phyloP scores from a whole-genome alignment of 2,113 vertebrate genomes.

The Nipponia nippon region DNA sequence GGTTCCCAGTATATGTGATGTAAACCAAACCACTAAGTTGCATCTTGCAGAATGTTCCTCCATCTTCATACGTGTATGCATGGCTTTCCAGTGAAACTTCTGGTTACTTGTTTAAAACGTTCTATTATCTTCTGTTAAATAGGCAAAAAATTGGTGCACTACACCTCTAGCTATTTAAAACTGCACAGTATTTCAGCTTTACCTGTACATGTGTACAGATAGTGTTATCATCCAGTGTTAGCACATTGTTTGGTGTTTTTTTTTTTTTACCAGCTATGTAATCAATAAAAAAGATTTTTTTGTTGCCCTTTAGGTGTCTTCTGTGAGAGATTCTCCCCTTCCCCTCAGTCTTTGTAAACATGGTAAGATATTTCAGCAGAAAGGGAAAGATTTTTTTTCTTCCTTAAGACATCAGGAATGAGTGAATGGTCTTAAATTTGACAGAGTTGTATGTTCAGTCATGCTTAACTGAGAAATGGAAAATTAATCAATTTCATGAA shows the following conservation, averaged over 20 bases:
- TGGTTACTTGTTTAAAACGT: background rate
- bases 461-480: background rate
- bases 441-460: background rate
- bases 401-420: background rate
- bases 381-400: background rate
- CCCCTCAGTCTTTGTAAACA: background rate
- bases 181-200: background rate
- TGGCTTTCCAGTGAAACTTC: background rate
- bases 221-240: background rate
- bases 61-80: background rate
- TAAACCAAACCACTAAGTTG: background rate
- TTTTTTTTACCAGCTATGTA: background rate
- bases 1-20: background rate
- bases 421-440: background rate
- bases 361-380: background rate
- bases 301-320: background rate
- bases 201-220: background rate
- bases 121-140: background rate
- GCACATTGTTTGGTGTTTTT: background rate
- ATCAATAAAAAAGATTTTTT: background rate
- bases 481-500: background rate
- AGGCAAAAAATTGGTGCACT: background rate
- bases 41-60: background rate
- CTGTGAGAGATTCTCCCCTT: background rate
- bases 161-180: background rate